Evolutionary conservation across 2,113 vertebrate genomes (phyloP), one percentile per base, ranked within the genome.

Genomic region (Grallaria varia): DNA sequence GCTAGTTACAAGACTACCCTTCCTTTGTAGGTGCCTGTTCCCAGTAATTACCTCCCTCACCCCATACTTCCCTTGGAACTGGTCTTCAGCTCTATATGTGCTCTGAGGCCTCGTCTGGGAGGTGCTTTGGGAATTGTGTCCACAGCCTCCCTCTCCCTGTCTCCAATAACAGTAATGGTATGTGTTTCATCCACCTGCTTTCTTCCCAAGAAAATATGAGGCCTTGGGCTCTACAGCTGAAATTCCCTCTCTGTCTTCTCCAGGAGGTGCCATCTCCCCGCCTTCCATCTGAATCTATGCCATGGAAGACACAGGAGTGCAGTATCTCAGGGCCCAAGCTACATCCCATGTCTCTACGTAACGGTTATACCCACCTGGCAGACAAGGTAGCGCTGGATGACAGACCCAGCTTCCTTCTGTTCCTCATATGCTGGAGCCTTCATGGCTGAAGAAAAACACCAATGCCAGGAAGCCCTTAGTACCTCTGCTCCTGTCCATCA

Each of bases 1-100:
- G 24, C 14, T 53, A 22, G 17, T 12, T 50, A 31, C 2, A 3
- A 6, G 24, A 2, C 16, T 27, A 3, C 8, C 11, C 5, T 55
- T 83, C 50, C 10, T 35, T 42, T 22, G 14, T 30, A 50, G 60
- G 12, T 71, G 7, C 6, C n/a, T 11, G 3, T 35, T 84, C 67
- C 59, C 35, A 14, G 23, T n/a, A 82, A 37, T 18, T 77, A 24
- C 17, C 24, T 78, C 17, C 18, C 16, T 72, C 75, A 76, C 2
- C 21, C 42, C 35, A 24, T 17, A 24, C 6, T 4, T 47, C 13
- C 15, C 33, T 68, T 59, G 30, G 25, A 94, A 68, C 4, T 2
- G 18, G 22, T 63, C n/a, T 63, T 75, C 78, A 85, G 22, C 16
- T 89, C 49, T 44, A 2, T 22, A 18, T 8, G 18, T 66, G 10